A percentile compares a stretch with the other conserved stretches of the same genome.
Conservation (phyloP, 2,888 invertebrate genomes). For the Adineta ricciae region DNA sequence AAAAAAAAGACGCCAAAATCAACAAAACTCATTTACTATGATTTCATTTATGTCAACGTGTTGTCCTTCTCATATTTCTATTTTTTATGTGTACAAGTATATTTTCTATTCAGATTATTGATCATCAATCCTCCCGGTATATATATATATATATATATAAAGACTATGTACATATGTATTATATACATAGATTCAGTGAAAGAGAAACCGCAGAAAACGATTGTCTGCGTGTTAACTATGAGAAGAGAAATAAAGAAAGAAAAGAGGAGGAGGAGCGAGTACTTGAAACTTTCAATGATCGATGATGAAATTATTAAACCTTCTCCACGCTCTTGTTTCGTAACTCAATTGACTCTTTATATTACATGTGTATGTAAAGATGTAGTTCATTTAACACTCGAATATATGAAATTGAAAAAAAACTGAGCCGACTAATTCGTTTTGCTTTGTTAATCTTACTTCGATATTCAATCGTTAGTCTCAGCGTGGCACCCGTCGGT, state of each 20-base stretch:
- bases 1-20: not conserved
- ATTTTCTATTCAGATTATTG: not conserved
- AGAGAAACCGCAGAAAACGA: not conserved
- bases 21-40: not conserved
- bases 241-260: not conserved
- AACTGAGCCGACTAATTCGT: not conserved
- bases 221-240: not conserved
- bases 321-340: not conserved
- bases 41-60: not conserved
- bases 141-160: not conserved
- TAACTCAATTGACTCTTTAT: not conserved
- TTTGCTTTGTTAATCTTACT: not conserved
- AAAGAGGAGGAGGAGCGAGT: not conserved
- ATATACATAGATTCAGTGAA: not conserved
- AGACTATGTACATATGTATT: not conserved
- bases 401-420: not conserved
- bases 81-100: not conserved
- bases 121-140: not conserved
- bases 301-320: not conserved
- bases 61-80: not conserved
- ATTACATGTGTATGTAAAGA: not conserved
- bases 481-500: not conserved
- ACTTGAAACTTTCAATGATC: conserved; percentile 2
- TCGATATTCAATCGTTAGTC: not conserved
- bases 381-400: not conserved